Percentiles rank a stretch among this genome's conserved stretches.
phyloP scores from a whole-genome alignment of 2,888 invertebrate genomes.

The Petrolisthes cinctipes region DNA sequence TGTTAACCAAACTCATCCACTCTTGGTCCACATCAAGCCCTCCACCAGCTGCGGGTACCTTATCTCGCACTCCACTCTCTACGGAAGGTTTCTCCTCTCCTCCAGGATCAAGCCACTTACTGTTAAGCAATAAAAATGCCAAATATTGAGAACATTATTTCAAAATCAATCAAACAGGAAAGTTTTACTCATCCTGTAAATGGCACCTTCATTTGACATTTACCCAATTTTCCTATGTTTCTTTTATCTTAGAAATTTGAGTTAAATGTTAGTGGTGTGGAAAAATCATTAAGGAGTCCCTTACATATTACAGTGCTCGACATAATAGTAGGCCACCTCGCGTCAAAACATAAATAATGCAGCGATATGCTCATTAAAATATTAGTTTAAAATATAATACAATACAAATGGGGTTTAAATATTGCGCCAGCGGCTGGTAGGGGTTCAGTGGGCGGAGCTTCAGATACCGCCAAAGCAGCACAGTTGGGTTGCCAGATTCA shows the following conservation, averaged over 20 bases:
- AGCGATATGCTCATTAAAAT: too few relatives aligned
- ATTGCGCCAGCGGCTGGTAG: too few relatives aligned
- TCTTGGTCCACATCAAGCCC: conserved; percentile 74
- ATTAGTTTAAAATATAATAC: too few relatives aligned
- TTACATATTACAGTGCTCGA: too few relatives aligned
- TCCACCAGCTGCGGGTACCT: neutral
- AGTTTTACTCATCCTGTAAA: neutral
- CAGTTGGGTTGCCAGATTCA: too few relatives aligned
- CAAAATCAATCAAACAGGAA: neutral
- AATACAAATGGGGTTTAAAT: too few relatives aligned
- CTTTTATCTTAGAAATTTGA: neutral
- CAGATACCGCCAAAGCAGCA: too few relatives aligned
- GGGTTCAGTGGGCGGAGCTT: too few relatives aligned
- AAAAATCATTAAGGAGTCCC: too few relatives aligned
- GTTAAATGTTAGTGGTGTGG: too few relatives aligned
- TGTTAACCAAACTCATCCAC: conserved; percentile 85
- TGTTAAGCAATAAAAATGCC: neutral
- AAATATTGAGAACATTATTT: neutral
- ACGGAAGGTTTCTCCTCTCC: conserved; percentile 20
- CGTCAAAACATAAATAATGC: too few relatives aligned
- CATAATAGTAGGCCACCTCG: too few relatives aligned
- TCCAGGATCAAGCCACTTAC: conserved; percentile 21
- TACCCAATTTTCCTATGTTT: neutral
- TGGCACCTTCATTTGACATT: neutral
- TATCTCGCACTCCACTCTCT: conserved; percentile 8